These are phyloP conservation scores for Microcebus tavaratra DNA, from an alignment of 2,113 vertebrate genomes.

Conservation along the genomic window DNA sequence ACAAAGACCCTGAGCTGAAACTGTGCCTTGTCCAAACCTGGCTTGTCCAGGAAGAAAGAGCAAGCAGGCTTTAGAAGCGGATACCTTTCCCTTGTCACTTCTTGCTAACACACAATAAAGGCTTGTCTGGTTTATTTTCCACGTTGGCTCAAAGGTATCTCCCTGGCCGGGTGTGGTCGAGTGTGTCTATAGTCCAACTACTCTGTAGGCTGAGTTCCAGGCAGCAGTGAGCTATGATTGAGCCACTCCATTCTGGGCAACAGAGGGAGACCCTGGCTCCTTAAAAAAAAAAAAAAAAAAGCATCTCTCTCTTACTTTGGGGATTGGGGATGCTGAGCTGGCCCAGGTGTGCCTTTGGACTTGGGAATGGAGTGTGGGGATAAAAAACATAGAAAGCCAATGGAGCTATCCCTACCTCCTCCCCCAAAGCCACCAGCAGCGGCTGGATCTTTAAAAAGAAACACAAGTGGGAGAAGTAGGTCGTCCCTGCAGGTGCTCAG, in stretches of 20 bases:
- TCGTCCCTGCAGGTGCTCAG: constrained; percentile 6
- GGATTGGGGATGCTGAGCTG: neutral
- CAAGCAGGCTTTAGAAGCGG: neutral
- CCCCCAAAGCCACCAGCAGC: neutral
- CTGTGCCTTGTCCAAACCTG: neutral
- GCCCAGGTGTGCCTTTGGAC: neutral
- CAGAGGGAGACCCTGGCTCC: too few species aligned
- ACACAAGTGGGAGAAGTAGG: constrained; percentile 61
- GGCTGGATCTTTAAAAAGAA: constrained; percentile 63
- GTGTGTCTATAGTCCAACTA: too few species aligned
- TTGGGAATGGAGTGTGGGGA: neutral
- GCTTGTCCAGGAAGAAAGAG: neutral
- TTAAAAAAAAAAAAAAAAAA: neutral
- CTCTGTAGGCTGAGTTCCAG: too few species aligned
- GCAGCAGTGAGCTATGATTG: too few species aligned
- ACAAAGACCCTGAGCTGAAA: neutral
- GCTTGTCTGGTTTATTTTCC: neutral
- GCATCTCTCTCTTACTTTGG: neutral
- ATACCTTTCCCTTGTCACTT: neutral
- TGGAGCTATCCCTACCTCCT: neutral
- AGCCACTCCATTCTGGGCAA: too few species aligned
- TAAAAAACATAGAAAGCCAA: neutral
- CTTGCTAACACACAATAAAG: neutral
- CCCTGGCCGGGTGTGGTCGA: neutral
- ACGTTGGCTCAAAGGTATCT: neutral